Evolutionary conservation across 35 echinoderm and acorn worm genomes (phyloP).

Genomic region (Apostichopus japonicus): DNA sequence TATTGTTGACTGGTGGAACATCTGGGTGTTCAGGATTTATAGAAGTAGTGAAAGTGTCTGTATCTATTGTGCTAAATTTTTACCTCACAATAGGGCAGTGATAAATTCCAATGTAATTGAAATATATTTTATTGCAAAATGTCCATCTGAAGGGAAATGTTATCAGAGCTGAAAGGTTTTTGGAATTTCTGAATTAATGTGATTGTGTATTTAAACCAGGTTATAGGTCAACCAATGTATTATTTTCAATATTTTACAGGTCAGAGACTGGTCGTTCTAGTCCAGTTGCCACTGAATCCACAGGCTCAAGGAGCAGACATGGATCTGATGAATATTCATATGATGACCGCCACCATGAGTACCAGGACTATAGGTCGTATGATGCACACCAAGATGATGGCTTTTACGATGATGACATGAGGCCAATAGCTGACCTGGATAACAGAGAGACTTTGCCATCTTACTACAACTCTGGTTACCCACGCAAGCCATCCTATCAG

Average conservation of each 20-base stretch:
- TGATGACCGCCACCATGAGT: slow-evolving; percentile 63
- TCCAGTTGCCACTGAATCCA: slow-evolving; percentile 55
- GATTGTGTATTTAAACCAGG: too few relatives aligned
- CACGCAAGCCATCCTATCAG: slow-evolving; percentile 63
- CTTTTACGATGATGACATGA: slow-evolving; percentile 46
- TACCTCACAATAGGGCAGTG: too few relatives aligned
- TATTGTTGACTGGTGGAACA: too few relatives aligned
- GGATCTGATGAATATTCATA: slow-evolving; percentile 64
- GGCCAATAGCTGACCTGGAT: slow-evolving; percentile 18
- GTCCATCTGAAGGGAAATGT: too few relatives aligned
- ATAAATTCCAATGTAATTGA: too few relatives aligned
- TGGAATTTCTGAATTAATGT: too few relatives aligned
- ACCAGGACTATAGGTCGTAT: slow-evolving; percentile 56
- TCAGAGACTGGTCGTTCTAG: slow-evolving; percentile 50
- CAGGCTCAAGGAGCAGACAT: slow-evolving; percentile 59
- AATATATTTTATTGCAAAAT: too few relatives aligned
- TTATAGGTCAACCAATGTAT: too few relatives aligned
- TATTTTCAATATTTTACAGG: not conserved
- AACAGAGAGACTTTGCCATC: slow-evolving; percentile 59
- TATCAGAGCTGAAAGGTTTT: too few relatives aligned
- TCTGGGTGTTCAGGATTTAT: too few relatives aligned
- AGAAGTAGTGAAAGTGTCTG: too few relatives aligned
- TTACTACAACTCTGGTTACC: slow-evolving; percentile 75
- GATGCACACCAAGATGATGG: slow-evolving; percentile 30
- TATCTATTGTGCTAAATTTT: too few relatives aligned